Evolutionary conservation across 64 coral and sea anemone species (phyloP).

Genomic region (Hydrozoanthus tunicans): DNA sequence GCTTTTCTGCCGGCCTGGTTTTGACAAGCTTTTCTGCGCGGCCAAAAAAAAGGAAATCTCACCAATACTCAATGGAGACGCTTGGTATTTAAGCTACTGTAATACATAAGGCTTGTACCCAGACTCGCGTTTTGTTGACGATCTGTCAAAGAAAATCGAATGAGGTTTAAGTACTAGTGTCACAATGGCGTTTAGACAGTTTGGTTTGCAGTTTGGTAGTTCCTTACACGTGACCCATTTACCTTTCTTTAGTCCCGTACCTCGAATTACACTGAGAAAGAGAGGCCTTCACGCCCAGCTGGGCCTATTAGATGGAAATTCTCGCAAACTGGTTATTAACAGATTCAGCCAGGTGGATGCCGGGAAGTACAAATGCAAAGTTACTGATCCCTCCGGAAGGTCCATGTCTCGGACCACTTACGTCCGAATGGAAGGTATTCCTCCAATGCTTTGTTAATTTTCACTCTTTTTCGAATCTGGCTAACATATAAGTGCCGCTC

Average conservation of each 20-base stretch:
- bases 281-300: conserved; percentile 70
- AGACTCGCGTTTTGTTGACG: no score
- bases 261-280: conserved; percentile 70
- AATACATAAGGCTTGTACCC: no score
- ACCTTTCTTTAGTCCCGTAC: conserved; percentile 62
- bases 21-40: no score
- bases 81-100: no score
- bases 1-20: no score
- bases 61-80: no score
- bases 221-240: not conserved
- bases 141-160: no score
- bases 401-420: conserved; percentile 45
- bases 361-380: conserved; percentile 86
- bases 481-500: no score
- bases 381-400: conserved; percentile 57
- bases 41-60: no score
- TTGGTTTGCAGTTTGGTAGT: not conserved
- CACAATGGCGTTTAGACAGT: not conserved
- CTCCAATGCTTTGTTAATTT: not conserved
- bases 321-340: conserved; percentile 64
- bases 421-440: conserved; percentile 83
- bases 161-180: no score
- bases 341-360: conserved; percentile 65
- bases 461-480: no score
- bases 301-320: conserved; percentile 69